These are phyloP conservation scores for Bucorvus abyssinicus DNA, from an alignment of 2,797 vertebrate species.

Conservation along the genomic window DNA sequence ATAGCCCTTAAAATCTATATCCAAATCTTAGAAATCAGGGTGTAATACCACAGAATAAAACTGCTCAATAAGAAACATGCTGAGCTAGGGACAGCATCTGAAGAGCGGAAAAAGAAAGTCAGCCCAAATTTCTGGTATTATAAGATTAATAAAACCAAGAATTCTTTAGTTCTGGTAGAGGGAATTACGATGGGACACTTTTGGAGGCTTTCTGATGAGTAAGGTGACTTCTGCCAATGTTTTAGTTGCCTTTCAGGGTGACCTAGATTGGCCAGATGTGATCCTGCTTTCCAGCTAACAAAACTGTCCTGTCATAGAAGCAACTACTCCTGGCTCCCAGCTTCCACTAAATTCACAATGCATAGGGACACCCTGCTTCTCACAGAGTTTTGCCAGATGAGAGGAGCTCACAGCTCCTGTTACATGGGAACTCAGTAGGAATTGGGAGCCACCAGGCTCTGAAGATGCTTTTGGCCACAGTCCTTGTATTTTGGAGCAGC, in stretches of 20 bases:
- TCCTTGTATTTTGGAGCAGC: not conserved
- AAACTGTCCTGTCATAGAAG: not conserved
- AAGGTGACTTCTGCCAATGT: not conserved
- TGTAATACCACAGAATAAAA: not conserved
- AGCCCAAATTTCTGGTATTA: not conserved
- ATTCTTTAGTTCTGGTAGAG: not conserved
- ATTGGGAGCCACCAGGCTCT: not conserved
- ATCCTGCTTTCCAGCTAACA: not conserved
- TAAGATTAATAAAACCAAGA: not conserved
- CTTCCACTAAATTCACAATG: not conserved
- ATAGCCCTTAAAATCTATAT: slow-evolving; percentile 16
- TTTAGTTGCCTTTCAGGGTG: not conserved
- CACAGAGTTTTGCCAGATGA: not conserved
- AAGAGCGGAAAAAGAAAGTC: not conserved
- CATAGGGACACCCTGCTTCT: not conserved
- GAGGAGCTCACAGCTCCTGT: not conserved
- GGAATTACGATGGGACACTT: not conserved
- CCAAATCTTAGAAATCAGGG: not conserved
- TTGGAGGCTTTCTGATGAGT: not conserved
- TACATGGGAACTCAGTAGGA: not conserved
- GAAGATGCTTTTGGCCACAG: not conserved
- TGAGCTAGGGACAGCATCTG: not conserved
- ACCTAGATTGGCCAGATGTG: not conserved
- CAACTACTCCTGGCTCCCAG: not conserved
- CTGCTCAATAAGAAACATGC: not conserved